Evolutionary conservation across 1,140 invertebrate species (phyloP).

Genomic region (Manduca sexta): DNA sequence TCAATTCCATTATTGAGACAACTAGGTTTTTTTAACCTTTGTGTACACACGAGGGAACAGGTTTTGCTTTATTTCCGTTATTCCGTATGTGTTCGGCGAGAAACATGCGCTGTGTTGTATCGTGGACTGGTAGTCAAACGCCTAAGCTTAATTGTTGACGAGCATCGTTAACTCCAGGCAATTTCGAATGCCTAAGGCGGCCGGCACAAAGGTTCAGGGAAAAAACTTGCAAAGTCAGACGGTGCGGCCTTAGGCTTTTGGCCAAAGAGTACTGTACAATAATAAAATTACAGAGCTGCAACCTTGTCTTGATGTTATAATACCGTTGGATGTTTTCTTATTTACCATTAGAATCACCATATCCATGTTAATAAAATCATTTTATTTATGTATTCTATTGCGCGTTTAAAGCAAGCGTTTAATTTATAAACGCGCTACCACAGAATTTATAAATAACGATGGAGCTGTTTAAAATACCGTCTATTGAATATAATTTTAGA

Average conservation of each 20-base stretch:
- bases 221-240: conserved; percentile 10
- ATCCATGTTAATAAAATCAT: no score
- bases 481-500: no score
- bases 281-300: background rate
- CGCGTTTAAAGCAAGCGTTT: no score
- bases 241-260: conserved; percentile 8
- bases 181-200: conserved; percentile 12
- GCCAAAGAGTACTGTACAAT: background rate
- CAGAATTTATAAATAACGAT: no score
- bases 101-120: background rate
- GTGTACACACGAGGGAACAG: background rate
- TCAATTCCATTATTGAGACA: background rate
- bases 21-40: background rate
- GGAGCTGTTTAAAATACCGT: no score
- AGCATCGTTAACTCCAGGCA: conserved; percentile 10
- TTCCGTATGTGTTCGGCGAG: background rate
- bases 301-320: no score
- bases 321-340: no score
- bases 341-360: no score
- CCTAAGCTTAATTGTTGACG: conserved; percentile 4
- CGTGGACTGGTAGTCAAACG: background rate
- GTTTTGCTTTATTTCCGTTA: background rate
- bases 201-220: conserved; percentile 9
- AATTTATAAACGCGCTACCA: no score
- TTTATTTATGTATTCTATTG: no score